These are phyloP conservation scores for Blastomussa wellsi DNA, from an alignment of 92 coral and sea anemone species.

Conservation along the genomic window DNA sequence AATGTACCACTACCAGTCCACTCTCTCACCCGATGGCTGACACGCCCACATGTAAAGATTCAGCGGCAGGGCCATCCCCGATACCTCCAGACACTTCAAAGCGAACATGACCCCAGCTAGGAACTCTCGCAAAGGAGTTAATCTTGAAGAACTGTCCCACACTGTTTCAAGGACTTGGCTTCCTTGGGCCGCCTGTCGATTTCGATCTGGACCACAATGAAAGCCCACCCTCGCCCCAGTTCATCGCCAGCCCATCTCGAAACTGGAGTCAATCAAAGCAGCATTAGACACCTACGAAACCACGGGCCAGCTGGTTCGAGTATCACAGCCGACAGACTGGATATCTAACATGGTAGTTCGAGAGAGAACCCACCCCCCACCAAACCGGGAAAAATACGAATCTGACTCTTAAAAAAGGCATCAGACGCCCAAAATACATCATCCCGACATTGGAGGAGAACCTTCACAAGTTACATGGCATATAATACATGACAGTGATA, in stretches of 20 bases:
- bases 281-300: slow-evolving; percentile 30
- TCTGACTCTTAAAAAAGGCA: neutral
- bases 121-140: slow-evolving; percentile 56
- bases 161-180: slow-evolving; percentile 32
- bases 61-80: no score
- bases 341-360: no score
- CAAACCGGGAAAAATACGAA: neutral
- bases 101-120: no score
- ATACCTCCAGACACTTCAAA: no score
- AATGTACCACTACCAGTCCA: no score
- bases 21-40: no score
- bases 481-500: no score
- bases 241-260: slow-evolving; percentile 28
- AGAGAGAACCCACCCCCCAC: slow-evolving; percentile 17
- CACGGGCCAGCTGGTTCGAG: slow-evolving; percentile 38
- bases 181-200: slow-evolving; percentile 43
- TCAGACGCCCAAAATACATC: neutral
- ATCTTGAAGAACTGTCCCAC: slow-evolving; percentile 18
- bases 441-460: neutral
- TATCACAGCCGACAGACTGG: no score
- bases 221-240: no score
- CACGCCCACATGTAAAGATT: no score
- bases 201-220: slow-evolving; percentile 15
- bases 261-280: slow-evolving; percentile 47
- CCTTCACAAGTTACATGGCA: no score